Evolutionary conservation across 2,113 vertebrate genomes (phyloP), one percentile per base, ranked within the genome.

Genomic region (Turnix velox): DNA sequence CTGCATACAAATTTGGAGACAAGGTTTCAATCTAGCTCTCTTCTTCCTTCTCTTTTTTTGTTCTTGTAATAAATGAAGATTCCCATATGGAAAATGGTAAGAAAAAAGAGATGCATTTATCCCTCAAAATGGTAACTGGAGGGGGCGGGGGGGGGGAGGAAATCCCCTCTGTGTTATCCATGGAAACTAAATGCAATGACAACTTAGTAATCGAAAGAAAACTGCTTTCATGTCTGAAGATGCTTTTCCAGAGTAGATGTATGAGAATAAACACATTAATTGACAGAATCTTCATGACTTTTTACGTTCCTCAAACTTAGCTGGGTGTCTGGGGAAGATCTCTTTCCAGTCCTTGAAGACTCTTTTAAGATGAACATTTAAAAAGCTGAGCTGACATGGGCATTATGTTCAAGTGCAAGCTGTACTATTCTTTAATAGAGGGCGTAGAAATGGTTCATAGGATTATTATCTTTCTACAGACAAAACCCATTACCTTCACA

Each of bases 261-360:
- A 93, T 89, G 88, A 24, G 81, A 95, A 90, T 96, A 97, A 97
- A 97, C 82, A 97, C 92, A 87, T 97, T 98, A 97, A 98, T 97
- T 98, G 97, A 97, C 97, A 97, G 96, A 85, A 96, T 97, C 95
- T 97, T 95, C 25, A 39, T 82, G 96, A 97, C 95, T 96, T 97
- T 92, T 92, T 93, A 97, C 94, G 96, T 97, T 97, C 84, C 94
- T 94, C 96, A 94, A 96, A 96, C 93, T 97, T 97, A 95, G 96
- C 92, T 87, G 67, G 46, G 95, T n/a, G 42, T 88, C 97, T 94
- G 71, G 35, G 61, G 94, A 96, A 97, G 95, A 95, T 94, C 92
- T 95, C 67, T 94, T 96, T 40, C 83, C 88, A 96, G 95, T 78
- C 96, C 97, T 97, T 97, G 96, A 98, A 97, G 97, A 93, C 37